These are phyloP conservation scores for Bombus superbus DNA, from an alignment of 1,140 invertebrate genomes.

Conservation along the genomic window DNA sequence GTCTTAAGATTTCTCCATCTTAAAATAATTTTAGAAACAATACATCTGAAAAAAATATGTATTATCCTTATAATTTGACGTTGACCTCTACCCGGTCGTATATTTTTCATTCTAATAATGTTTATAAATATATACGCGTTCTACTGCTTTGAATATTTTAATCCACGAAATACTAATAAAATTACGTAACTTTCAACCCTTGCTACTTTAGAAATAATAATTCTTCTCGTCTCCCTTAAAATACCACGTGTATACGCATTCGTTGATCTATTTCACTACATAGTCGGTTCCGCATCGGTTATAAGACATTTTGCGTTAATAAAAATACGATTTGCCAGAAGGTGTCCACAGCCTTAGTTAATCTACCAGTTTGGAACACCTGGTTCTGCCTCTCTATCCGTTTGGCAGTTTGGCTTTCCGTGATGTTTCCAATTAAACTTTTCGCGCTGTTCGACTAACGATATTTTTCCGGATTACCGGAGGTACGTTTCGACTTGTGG, in stretches of 20 bases:
- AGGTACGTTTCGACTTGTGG: constrained; percentile 49
- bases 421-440: constrained; percentile 77
- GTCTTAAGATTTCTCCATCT: no score
- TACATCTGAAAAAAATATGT: no score
- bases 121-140: no score
- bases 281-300: neutral
- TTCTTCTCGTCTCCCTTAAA: neutral
- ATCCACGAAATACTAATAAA: no score
- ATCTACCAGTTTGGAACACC: constrained; percentile 51
- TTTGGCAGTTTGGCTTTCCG: constrained; percentile 34
- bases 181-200: no score
- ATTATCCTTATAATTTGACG: neutral
- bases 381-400: constrained; percentile 43
- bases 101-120: no score
- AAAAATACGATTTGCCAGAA: constrained; percentile 31
- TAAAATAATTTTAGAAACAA: no score
- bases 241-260: neutral
- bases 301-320: constrained; percentile 19
- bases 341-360: constrained; percentile 14
- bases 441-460: constrained; percentile 47
- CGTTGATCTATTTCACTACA: neutral
- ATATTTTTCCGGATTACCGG: constrained; percentile 72
- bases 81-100: neutral
- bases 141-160: no score
- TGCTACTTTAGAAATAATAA: neutral